Evolutionary conservation across 2,888 invertebrate genomes (phyloP).

Genomic region (Eurois occulta): DNA sequence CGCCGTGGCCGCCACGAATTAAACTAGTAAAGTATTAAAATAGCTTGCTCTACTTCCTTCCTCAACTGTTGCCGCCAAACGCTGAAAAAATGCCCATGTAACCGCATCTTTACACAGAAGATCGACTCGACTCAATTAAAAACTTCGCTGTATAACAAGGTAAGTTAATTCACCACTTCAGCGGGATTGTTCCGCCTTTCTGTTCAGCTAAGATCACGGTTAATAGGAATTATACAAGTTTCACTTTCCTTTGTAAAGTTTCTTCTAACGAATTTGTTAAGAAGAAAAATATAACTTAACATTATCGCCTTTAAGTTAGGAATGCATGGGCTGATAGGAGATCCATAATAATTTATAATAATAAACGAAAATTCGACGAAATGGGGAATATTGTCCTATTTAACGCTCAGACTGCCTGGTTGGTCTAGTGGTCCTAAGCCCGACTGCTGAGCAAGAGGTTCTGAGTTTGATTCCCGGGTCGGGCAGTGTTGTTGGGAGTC

Average conservation of each 20-base stretch:
- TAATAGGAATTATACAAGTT: slow-evolving; percentile 55
- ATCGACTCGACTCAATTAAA: slow-evolving; percentile 81
- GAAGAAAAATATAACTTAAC: background rate
- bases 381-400: background rate
- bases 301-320: background rate
- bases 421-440: background rate
- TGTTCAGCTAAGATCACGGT: slow-evolving; percentile 55
- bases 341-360: background rate
- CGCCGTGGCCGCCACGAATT: too few relatives aligned
- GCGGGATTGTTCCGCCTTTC: slow-evolving; percentile 68
- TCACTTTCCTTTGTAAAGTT: slow-evolving; percentile 43
- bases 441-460: too few relatives aligned
- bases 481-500: background rate
- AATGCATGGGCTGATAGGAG: background rate
- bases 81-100: background rate
- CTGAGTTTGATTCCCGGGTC: background rate
- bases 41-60: too few relatives aligned
- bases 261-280: slow-evolving; percentile 41
- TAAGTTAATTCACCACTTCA: slow-evolving; percentile 78
- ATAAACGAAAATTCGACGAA: background rate
- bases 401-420: background rate
- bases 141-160: slow-evolving; percentile 78
- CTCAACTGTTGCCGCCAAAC: background rate
- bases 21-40: background rate
- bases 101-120: slow-evolving; percentile 21